Evolutionary conservation across 2,888 invertebrate genomes (phyloP).

Genomic region (Clepsis dumicolana): DNA sequence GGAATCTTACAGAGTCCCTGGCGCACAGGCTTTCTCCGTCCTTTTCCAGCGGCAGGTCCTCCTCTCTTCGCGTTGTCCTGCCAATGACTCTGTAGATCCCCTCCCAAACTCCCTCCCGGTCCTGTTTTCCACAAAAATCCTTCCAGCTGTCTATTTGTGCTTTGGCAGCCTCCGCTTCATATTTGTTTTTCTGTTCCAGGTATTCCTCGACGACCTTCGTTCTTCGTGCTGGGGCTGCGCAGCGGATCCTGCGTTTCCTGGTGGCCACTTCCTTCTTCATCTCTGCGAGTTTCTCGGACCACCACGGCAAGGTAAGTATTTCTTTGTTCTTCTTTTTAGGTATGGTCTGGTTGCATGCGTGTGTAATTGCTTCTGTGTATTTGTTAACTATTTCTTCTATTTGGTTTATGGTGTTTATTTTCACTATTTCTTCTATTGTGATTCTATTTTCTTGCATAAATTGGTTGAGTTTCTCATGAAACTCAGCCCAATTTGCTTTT

Average conservation of each 20-base stretch:
- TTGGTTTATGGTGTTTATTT: too few species aligned
- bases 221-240: conserved; percentile 24
- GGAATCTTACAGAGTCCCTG: background rate
- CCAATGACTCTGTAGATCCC: too few species aligned
- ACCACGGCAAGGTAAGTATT: too few species aligned
- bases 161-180: background rate
- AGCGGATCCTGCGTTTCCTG: background rate
- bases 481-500: conserved; percentile 8
- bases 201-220: conserved; percentile 24
- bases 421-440: background rate
- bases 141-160: too few species aligned
- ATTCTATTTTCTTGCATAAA: background rate
- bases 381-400: background rate
- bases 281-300: too few species aligned
- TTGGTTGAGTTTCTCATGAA: too few species aligned
- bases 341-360: background rate
- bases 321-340: background rate
- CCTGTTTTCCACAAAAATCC: too few species aligned
- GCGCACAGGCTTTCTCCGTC: conserved; percentile 6
- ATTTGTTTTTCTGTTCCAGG: conserved; percentile 33
- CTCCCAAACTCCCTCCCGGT: too few species aligned
- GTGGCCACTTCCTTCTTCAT: background rate
- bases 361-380: background rate
- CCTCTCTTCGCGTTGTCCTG: too few species aligned
- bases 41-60: too few species aligned